Evolutionary conservation across 2,888 invertebrate genomes (phyloP), one percentile per base, ranked within the genome.

Genomic region (Margaritifera margaritifera): DNA sequence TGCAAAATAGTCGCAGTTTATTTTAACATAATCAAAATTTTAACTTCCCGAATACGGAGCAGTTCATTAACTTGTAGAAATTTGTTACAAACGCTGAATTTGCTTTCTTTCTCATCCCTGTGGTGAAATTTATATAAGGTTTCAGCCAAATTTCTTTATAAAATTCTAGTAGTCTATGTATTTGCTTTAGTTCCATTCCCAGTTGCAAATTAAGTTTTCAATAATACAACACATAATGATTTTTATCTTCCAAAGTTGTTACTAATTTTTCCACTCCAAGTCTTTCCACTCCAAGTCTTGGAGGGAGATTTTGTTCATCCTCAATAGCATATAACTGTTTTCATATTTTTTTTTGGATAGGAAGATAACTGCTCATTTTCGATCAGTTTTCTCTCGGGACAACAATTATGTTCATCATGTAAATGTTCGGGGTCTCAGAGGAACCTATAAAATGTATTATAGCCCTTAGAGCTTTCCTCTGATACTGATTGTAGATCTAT

Each of bases 21-120:
- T 58, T 19, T 24, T 15, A 50, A 19, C n/a, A 54, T 54, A 54
- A n/a, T 54, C n/a, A 22, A 22, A 24, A 5, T 25, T 25, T 31
- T 31, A 87, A 87, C 82, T 90, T 90, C 5, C 87, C 86, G 73
- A 82, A 89, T 25, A 87, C 79, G 18, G 80, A 69, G 25, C 89
- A 72, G 74, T 80, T 42, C 85, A 64, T 71, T 52, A 71, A 24
- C 69, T 63, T 56, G 74, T 71, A 72, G 70, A 90, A 84, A 71
- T 83, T 71, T 86, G 89, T 68, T 65, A 85, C 84, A 74, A 88
- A 89, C 25, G 81, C 77, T 73, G 75, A 83, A 66, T 71, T 81
- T 77, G 69, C 84, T n/a, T 74, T 27, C 72, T 75, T 80, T n/a
- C 86, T 57, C 60, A 62, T 61, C 11, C 73, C 15, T 1, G 79